Conservation (phyloP, 2,888 invertebrate genomes). For the Machimus atricapillus region DNA sequence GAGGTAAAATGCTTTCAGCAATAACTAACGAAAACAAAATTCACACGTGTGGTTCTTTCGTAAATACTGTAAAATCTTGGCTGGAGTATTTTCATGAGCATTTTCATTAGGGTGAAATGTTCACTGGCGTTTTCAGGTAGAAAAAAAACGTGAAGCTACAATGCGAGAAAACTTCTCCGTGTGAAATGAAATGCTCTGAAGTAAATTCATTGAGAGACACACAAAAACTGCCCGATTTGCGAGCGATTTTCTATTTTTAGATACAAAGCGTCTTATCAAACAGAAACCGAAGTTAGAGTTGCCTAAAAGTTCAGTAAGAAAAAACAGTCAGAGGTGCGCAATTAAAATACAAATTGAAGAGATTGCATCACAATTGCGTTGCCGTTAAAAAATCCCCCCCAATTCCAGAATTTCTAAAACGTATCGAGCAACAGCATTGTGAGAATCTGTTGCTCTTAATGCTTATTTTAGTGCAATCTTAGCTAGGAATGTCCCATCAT, state of each 20-base stretch:
- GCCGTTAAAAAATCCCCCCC: not conserved
- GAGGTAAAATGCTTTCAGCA: too few relatives aligned
- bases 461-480: not conserved
- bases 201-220: not conserved
- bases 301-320: not conserved
- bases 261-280: not conserved
- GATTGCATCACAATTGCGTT: not conserved
- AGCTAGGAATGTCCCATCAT: not conserved
- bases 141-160: too few relatives aligned
- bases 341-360: not conserved
- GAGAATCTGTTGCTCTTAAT: not conserved
- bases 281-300: not conserved
- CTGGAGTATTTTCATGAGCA: too few relatives aligned
- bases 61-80: too few relatives aligned
- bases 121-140: too few relatives aligned
- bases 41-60: too few relatives aligned
- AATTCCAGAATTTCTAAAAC: not conserved
- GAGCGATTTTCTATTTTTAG: not conserved
- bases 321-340: not conserved
- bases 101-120: too few relatives aligned
- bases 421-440: not conserved
- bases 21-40: too few relatives aligned
- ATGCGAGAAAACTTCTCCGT: too few relatives aligned
- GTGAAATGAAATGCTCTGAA: not conserved
- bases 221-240: not conserved